Evolutionary conservation across 2,888 invertebrate genomes (phyloP).

Genomic region (Drosophila percnosoma): DNA sequence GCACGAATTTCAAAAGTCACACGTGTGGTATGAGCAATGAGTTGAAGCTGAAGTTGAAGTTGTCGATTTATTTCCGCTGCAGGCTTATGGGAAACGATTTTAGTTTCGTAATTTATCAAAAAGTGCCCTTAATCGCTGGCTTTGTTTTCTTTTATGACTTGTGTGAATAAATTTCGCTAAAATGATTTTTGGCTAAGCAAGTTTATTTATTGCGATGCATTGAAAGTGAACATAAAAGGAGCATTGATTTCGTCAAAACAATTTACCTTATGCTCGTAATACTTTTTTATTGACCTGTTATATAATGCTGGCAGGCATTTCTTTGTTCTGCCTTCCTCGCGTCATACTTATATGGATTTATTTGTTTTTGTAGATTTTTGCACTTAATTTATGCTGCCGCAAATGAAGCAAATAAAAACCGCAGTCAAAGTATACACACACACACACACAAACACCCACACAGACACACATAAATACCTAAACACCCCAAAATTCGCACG

Average conservation of each 20-base stretch:
- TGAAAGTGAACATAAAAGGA: constrained; percentile 51
- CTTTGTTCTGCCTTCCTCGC: constrained; percentile 27
- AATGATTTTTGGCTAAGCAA: constrained; percentile 34
- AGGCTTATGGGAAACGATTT: constrained; percentile 29
- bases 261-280: constrained; percentile 61
- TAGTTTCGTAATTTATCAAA: constrained; percentile 46
- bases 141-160: constrained; percentile 31
- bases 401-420: constrained; percentile 73
- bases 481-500: not conserved
- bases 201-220: constrained; percentile 48
- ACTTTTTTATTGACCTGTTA: constrained; percentile 70
- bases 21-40: constrained; percentile 13
- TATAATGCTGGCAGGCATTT: constrained; percentile 51
- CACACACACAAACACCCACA: not conserved
- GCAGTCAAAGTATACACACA: constrained; percentile 33
- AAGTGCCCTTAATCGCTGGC: constrained; percentile 13
- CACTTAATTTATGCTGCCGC: constrained; percentile 77
- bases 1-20: constrained; percentile 26
- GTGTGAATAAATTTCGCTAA: constrained; percentile 17
- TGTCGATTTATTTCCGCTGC: constrained; percentile 41
- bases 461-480: not conserved
- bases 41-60: constrained; percentile 5
- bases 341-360: constrained; percentile 36
- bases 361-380: constrained; percentile 62
- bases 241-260: constrained; percentile 62